A percentile compares a stretch with the other conserved stretches of the same genome.
Evolutionary conservation across 2,888 invertebrate species (phyloP).

Genomic region (Alloscopus bannaensis): DNA sequence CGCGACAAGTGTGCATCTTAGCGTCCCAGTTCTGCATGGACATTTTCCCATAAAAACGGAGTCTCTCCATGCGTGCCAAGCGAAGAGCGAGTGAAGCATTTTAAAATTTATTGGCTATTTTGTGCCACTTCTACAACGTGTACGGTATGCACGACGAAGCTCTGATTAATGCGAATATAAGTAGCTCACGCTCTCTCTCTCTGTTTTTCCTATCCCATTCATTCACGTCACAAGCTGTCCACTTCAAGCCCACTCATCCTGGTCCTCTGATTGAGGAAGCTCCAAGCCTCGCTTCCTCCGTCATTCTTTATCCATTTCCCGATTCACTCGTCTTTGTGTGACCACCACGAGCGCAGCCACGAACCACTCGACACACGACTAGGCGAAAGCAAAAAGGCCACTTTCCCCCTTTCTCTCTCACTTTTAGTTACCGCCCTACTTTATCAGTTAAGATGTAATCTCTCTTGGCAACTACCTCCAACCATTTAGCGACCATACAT

Average conservation of each 20-base stretch:
- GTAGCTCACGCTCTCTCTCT: too few species aligned
- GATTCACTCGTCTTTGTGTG: slow-evolving; percentile 54
- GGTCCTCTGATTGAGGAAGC: slow-evolving; percentile 60
- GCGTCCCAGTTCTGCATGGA: too few species aligned
- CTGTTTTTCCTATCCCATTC: slow-evolving; percentile 56
- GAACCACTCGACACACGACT: slow-evolving; percentile 63
- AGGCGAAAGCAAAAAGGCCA: slow-evolving; percentile 61
- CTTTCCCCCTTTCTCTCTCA: slow-evolving; percentile 28
- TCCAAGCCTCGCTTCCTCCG: slow-evolving; percentile 37
- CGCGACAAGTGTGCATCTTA: too few species aligned
- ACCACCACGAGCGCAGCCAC: too few species aligned
- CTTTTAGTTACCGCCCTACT: slow-evolving; percentile 46
- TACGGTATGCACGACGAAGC: background rate
- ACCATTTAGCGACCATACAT: slow-evolving; percentile 59
- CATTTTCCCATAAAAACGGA: too few species aligned
- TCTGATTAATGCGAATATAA: slow-evolving; percentile 51
- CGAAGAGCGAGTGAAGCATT: slow-evolving; percentile 25
- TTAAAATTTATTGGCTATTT: slow-evolving; percentile 51
- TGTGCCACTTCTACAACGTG: background rate
- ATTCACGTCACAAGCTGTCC: slow-evolving; percentile 63
- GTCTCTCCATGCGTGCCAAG: background rate
- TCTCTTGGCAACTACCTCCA: slow-evolving; percentile 54
- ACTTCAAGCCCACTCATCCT: slow-evolving; percentile 61
- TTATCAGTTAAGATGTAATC: slow-evolving; percentile 62
- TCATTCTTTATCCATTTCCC: slow-evolving; percentile 53